Percentiles rank a stretch among this genome's conserved stretches.
These are phyloP conservation scores for Delphinapterus leucas DNA, from an alignment of 2,113 vertebrate genomes.

Conservation along the genomic window DNA sequence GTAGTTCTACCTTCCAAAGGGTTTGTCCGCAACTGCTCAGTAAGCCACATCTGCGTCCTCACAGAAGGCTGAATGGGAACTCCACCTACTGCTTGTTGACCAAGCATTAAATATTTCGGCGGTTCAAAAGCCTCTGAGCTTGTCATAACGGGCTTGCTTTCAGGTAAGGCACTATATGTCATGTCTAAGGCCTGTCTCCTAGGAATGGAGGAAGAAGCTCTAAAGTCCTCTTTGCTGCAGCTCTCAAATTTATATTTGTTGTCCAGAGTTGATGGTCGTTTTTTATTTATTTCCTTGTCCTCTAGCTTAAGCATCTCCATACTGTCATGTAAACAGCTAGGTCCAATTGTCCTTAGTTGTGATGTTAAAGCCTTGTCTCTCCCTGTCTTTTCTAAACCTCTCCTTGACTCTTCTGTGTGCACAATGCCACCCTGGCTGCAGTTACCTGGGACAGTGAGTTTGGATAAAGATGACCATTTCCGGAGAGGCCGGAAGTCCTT, in stretches of 20 bases:
- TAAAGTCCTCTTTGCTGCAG: constrained; percentile 82
- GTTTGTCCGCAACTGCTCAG: constrained; percentile 90
- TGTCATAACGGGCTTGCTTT: constrained; percentile 79
- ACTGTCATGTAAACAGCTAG: constrained; percentile 82
- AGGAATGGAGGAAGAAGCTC: constrained; percentile 79
- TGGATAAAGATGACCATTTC: constrained; percentile 95
- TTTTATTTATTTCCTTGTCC: constrained; percentile 82
- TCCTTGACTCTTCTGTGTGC: constrained; percentile 76
- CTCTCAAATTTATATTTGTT: constrained; percentile 87
- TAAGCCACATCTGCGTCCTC: constrained; percentile 96
- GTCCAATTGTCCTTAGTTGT: constrained; percentile 80
- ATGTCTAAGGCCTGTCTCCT: constrained; percentile 89
- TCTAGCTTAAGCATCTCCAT: constrained; percentile 84
- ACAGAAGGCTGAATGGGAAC: constrained; percentile 91
- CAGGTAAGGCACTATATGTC: constrained; percentile 90
- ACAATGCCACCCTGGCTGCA: constrained; percentile 69
- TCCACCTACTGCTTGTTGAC: constrained; percentile 84
- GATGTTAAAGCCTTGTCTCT: constrained; percentile 80
- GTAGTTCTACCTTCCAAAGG: constrained; percentile 85
- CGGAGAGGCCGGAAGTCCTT: constrained; percentile 89
- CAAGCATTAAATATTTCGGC: constrained; percentile 81
- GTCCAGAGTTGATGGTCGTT: constrained; percentile 80
- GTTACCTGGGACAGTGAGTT: constrained; percentile 82
- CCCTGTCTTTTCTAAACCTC: constrained; percentile 72
- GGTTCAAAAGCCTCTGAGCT: constrained; percentile 78